Base-by-base conservation (phyloP, 2,113 vertebrate genomes). In the Uropsilus gracilis region DNA sequence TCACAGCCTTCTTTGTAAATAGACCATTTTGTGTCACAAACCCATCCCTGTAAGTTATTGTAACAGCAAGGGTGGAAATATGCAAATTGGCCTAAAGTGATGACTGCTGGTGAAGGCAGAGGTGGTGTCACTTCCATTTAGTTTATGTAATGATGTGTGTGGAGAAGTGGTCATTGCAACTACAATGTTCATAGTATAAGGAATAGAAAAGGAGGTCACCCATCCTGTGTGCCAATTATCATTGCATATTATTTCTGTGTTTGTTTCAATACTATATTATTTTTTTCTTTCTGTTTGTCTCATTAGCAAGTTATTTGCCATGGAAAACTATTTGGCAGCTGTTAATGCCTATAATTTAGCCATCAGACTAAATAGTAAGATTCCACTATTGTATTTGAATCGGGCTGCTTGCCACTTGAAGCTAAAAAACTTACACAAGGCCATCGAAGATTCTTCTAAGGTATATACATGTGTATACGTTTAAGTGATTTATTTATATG, bases 371-470 rank as follows among this genome's bases (percentile, higher is more conserved):
- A 99, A 99, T 97, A 97, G 90, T 44, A 98, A 97, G 73, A 98
- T 99, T 83, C 99, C 99, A 10, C 91, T 98, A 0, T 93, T 99
- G 14, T 99, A 98, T 84, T 98, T 99, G 86, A 99, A 99, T 97
- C 98, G 99, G 77, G 99, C 99, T 55, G 99, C 99, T 18, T 99
- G 99, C 97, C 99, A 99, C 92, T 98, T 99, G 34, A 99, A 99
- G 97, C 95, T 99, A 66, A 98, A 98, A 77, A 99, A 99, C 86
- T 97, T 99, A 22, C 99, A 99, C 97, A 99, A 99, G 97, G 98
- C 99, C 77, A 96, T 99, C 4, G 98, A 99, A 94, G 99, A 99
- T 96, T 98, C 99, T 73, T 99, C 99, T 73, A 98, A 98, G 99
- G 99, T 99, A 98, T 30, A 37, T 39, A 13, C 64, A 32, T 48